Evolutionary conservation across 2,113 vertebrate species (phyloP).

Genomic region (Fukomys damarensis): DNA sequence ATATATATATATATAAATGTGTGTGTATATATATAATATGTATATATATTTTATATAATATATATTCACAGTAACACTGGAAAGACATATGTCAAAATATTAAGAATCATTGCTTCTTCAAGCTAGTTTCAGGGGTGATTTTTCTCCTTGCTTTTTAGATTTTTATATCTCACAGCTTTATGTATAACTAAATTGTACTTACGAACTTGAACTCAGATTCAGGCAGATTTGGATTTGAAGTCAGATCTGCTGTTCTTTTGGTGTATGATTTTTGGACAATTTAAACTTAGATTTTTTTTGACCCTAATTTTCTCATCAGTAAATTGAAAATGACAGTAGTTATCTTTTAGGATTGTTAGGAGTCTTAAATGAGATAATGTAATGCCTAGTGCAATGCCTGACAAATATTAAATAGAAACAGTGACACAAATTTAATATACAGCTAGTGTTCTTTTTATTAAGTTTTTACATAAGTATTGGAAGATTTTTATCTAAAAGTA

Average conservation of each 20-base stretch:
- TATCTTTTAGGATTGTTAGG: neutral
- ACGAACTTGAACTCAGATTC: conserved; percentile 39
- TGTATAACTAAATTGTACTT: conserved; percentile 40
- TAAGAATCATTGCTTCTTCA: conserved; percentile 53
- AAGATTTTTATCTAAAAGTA: conserved; percentile 40
- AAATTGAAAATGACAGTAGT: neutral
- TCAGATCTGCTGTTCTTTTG: neutral
- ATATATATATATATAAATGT: no score
- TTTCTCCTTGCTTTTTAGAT: conserved; percentile 7
- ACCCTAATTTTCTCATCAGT: conserved; percentile 40
- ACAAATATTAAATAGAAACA: conserved; percentile 7
- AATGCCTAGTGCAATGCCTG: neutral
- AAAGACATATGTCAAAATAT: conserved; percentile 14
- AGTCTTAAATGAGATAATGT: neutral
- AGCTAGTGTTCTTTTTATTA: neutral
- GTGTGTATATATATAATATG: no score
- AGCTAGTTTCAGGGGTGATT: neutral
- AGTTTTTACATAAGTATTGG: conserved; percentile 38
- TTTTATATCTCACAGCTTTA: conserved; percentile 49
- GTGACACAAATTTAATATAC: neutral
- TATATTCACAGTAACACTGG: neutral
- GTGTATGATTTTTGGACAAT: neutral
- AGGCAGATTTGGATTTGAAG: conserved; percentile 11
- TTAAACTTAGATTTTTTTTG: conserved; percentile 9
- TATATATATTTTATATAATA: neutral